These are phyloP conservation scores for Pedionomus torquatus DNA, from an alignment of 2,113 vertebrate species.

Conservation along the genomic window DNA sequence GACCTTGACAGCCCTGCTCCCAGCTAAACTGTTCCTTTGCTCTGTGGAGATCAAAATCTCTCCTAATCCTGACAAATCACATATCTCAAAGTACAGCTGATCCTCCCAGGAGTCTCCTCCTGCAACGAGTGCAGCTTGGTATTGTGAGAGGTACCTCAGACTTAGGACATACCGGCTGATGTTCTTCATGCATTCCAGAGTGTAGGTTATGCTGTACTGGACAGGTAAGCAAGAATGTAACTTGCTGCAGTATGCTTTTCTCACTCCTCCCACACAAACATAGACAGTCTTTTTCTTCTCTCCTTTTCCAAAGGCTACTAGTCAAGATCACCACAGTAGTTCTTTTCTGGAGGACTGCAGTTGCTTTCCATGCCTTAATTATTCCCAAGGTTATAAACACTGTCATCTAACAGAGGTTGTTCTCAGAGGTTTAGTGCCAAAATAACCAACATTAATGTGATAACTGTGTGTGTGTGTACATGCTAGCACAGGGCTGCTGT, in stretches of 20 bases:
- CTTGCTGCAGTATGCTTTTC: background rate
- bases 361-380: background rate
- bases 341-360: background rate
- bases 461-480: rapidly evolving
- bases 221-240: background rate
- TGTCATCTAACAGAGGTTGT: background rate
- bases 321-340: background rate
- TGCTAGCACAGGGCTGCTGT: background rate
- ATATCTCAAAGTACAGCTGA: background rate
- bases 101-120: background rate
- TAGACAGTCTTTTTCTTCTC: background rate
- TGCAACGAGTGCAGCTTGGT: background rate
- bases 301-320: background rate
- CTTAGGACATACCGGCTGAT: background rate
- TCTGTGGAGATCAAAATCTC: slow-evolving; percentile 14
- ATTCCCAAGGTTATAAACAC: background rate
- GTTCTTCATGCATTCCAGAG: background rate
- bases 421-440: background rate
- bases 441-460: background rate
- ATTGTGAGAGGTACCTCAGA: background rate
- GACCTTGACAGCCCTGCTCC: background rate
- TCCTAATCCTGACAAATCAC: slow-evolving; percentile 21
- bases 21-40: background rate
- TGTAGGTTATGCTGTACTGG: background rate
- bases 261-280: background rate